These are phyloP conservation scores for Apodemia hepburni DNA, from an alignment of 2,888 invertebrate species.

Conservation along the genomic window DNA sequence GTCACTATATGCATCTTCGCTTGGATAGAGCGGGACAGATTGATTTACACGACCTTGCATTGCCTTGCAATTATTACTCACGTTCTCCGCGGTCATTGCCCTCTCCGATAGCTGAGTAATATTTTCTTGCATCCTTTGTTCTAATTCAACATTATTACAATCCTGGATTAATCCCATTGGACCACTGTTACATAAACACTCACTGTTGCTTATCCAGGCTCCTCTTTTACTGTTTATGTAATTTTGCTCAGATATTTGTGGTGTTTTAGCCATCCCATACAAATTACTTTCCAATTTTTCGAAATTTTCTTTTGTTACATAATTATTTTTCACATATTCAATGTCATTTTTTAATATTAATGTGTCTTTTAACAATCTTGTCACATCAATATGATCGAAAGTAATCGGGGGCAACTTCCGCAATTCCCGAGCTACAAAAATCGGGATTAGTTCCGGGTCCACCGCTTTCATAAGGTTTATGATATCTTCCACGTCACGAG, in stretches of 20 bases:
- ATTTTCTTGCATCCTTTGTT: not conserved
- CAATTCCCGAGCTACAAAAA: conserved; percentile 17
- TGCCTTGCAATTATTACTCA: too few relatives aligned
- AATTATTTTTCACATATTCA: not conserved
- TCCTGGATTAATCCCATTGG: not conserved
- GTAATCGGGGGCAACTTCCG: conserved; percentile 16
- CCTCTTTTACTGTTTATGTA: not conserved
- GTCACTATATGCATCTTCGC: too few relatives aligned
- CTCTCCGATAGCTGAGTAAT: not conserved
- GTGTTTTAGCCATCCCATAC: not conserved
- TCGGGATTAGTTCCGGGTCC: not conserved
- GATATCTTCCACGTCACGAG: conserved; percentile 13
- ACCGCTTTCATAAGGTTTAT: conserved; percentile 12
- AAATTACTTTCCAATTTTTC: not conserved
- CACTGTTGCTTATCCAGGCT: not conserved
- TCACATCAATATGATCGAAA: conserved; percentile 18
- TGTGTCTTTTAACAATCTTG: conserved; percentile 18
- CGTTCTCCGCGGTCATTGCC: not conserved
- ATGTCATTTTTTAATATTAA: conserved; percentile 11
- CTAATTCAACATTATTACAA: not conserved
- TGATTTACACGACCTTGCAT: too few relatives aligned
- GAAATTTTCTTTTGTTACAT: not conserved
- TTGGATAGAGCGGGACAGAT: too few relatives aligned
- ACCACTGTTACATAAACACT: not conserved
- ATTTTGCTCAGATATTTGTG: not conserved